These are phyloP conservation scores for Girardinus metallicus DNA, from an alignment of 2,797 vertebrate species.

Conservation along the genomic window DNA sequence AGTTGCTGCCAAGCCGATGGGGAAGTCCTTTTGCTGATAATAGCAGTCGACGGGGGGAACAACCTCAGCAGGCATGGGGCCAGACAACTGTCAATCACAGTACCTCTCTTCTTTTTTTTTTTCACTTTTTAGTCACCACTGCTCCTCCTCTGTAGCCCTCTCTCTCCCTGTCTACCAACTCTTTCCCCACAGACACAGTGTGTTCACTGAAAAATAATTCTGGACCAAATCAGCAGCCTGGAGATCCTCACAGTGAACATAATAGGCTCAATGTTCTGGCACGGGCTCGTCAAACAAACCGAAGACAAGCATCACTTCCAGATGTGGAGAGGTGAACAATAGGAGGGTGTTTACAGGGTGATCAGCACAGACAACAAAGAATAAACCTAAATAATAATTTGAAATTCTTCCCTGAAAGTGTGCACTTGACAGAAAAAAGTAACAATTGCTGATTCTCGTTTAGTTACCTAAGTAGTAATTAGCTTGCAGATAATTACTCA, in stretches of 20 bases:
- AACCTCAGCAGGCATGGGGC: conserved; percentile 81
- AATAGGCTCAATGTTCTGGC: conserved; percentile 42
- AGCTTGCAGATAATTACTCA: conserved; percentile 68
- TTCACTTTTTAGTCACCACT: conserved; percentile 41
- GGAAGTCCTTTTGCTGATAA: conserved; percentile 87
- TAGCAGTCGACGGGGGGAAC: conserved; percentile 87
- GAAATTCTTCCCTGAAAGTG: conserved; percentile 23
- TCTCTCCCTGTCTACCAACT: conserved; percentile 38
- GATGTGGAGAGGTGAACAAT: conserved; percentile 35
- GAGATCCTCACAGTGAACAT: conserved; percentile 53
- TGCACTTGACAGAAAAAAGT: conserved; percentile 46
- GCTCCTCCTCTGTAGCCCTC: conserved; percentile 46
- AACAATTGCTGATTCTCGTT: conserved; percentile 46
- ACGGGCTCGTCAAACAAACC: conserved; percentile 29
- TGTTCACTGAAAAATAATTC: conserved; percentile 40
- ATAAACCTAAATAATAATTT: conserved; percentile 34
- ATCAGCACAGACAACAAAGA: conserved; percentile 38
- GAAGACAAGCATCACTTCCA: conserved; percentile 52
- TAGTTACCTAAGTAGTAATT: conserved; percentile 72
- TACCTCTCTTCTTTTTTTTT: conserved; percentile 54
- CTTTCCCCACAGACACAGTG: conserved; percentile 42
- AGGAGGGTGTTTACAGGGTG: conserved; percentile 54
- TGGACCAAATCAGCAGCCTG: conserved; percentile 43
- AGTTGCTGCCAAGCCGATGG: conserved; percentile 76
- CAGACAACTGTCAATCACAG: conserved; percentile 82